phyloP scores from a whole-genome alignment of 1,140 invertebrate species.

The Condylostylus longicornis region DNA sequence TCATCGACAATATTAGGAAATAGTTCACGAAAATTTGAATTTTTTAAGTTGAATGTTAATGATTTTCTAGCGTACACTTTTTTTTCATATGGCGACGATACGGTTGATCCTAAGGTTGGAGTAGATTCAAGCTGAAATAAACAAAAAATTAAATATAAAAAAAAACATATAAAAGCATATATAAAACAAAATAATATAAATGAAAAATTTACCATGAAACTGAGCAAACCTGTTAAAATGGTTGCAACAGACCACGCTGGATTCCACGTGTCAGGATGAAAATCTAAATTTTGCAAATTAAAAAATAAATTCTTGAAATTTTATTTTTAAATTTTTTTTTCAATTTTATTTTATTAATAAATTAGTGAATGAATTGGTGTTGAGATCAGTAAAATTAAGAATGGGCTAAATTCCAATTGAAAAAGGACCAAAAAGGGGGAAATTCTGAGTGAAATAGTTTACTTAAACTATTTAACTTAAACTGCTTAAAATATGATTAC shows the following conservation, averaged over 20 bases:
- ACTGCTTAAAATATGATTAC: too few species aligned
- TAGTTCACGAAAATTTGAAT: conserved; percentile 59
- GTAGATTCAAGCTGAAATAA: conserved; percentile 59
- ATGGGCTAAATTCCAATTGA: too few species aligned
- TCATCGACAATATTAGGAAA: conserved; percentile 27
- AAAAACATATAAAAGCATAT: neutral
- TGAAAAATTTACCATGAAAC: conserved; percentile 52
- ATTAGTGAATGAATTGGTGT: neutral
- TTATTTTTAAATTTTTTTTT: conserved; percentile 1
- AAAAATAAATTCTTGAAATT: neutral
- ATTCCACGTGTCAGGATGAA: conserved; percentile 97
- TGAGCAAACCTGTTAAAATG: conserved; percentile 83
- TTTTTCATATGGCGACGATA: conserved; percentile 81
- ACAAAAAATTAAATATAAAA: neutral
- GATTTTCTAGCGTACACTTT: conserved; percentile 71
- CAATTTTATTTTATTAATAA: neutral
- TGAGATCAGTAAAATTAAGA: too few species aligned
- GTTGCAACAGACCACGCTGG: conserved; percentile 95
- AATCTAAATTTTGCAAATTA: conserved; percentile 43
- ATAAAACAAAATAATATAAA: neutral
- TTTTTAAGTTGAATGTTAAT: conserved; percentile 78
- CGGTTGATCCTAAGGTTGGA: conserved; percentile 88
- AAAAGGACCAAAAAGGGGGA: too few species aligned
- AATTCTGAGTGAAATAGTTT: too few species aligned
- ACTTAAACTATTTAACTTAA: too few species aligned